Evolutionary conservation across 64 coral and sea anemone genomes (phyloP).

Genomic region (Stichodactyla helianthus): DNA sequence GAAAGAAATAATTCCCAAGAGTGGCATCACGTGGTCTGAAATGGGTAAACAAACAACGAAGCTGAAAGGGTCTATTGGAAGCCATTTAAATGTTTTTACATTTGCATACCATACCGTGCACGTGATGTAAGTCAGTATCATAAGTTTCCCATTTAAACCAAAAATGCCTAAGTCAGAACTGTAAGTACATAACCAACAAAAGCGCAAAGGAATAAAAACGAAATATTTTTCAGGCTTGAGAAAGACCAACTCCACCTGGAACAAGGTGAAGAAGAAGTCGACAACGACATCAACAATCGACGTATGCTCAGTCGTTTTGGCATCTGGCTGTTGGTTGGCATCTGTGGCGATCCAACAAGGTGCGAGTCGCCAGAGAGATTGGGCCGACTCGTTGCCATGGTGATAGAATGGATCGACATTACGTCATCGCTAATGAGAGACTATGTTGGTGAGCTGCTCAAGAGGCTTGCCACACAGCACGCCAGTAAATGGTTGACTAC

Average conservation of each 20-base stretch:
- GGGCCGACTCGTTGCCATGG: conserved; percentile 86
- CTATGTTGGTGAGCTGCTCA: conserved; percentile 78
- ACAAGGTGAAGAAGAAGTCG: conserved; percentile 67
- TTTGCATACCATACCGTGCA: too few relatives aligned
- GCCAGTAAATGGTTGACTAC: conserved; percentile 82
- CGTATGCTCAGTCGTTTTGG: conserved; percentile 94
- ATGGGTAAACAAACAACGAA: too few relatives aligned
- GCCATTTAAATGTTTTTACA: too few relatives aligned
- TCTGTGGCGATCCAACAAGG: conserved; percentile 52
- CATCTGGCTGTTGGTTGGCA: conserved; percentile 81
- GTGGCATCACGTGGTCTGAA: too few relatives aligned
- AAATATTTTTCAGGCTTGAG: not conserved
- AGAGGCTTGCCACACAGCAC: conserved; percentile 77
- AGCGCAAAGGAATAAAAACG: too few relatives aligned
- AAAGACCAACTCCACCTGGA: conserved; percentile 55
- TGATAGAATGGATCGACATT: conserved; percentile 87
- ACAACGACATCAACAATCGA: conserved; percentile 91
- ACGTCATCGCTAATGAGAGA: conserved; percentile 68
- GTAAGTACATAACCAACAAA: too few relatives aligned
- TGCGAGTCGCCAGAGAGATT: conserved; percentile 76
- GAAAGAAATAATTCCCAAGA: too few relatives aligned
- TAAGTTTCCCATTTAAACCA: too few relatives aligned
- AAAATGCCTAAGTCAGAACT: too few relatives aligned
- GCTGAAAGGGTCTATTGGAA: too few relatives aligned
- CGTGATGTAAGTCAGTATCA: too few relatives aligned